These are phyloP conservation scores for Hydrochoerus hydrochaeris DNA, from an alignment of 2,113 vertebrate species.

Conservation along the genomic window DNA sequence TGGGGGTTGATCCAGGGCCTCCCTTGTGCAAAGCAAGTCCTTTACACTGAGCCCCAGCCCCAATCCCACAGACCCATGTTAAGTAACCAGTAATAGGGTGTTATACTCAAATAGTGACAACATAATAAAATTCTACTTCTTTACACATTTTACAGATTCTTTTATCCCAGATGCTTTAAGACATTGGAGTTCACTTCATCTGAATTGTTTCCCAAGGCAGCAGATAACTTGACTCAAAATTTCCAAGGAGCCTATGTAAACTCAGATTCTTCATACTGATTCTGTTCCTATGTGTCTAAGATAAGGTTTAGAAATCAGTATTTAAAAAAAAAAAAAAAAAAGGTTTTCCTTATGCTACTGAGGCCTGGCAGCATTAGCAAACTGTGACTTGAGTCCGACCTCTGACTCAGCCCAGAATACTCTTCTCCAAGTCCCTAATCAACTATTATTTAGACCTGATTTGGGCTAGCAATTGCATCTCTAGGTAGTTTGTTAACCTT, in stretches of 20 bases:
- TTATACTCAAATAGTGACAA: constrained; percentile 33
- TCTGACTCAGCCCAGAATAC: neutral
- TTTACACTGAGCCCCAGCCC: neutral
- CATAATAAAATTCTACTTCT: constrained; percentile 3
- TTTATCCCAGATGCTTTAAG: constrained; percentile 1
- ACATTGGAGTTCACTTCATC: neutral
- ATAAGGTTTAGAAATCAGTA: neutral
- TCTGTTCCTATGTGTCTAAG: neutral
- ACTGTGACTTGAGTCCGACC: neutral
- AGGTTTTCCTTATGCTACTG: neutral
- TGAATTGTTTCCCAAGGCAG: neutral
- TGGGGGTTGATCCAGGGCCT: neutral
- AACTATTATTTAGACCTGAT: neutral
- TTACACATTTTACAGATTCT: neutral
- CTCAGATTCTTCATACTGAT: neutral
- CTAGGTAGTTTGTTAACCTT: neutral
- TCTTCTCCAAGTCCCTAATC: neutral
- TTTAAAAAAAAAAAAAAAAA: too few species aligned
- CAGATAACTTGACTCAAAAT: constrained; percentile 15
- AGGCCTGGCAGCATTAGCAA: neutral
- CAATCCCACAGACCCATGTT: neutral
- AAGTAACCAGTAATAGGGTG: constrained; percentile 29
- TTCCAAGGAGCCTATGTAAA: neutral
- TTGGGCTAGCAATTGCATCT: neutral
- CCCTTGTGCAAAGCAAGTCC: neutral